A percentile compares a stretch with the other conserved stretches of the same genome.
phyloP scores from a whole-genome alignment of 2,797 vertebrate species.

The Diplodus sargus region DNA sequence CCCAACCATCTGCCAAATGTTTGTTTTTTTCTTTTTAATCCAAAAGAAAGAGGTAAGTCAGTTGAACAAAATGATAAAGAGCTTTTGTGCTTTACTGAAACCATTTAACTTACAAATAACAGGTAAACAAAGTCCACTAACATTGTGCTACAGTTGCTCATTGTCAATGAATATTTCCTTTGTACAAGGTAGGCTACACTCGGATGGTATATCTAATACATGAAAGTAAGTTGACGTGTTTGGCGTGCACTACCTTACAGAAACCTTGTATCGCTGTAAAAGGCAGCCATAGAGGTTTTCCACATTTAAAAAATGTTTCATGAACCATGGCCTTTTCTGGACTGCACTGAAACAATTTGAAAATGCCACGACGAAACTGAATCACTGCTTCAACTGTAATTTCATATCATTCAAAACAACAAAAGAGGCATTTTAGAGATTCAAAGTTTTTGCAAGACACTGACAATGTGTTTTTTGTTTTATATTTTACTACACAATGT shows the following conservation, averaged over 20 bases:
- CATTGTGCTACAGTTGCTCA: conserved; percentile 15
- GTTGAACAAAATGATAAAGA: conserved; percentile 25
- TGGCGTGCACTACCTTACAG: conserved; percentile 2
- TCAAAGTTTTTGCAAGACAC: conserved; percentile 24
- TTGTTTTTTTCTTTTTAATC: background rate
- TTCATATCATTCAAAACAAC: conserved; percentile 12
- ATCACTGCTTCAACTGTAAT: conserved; percentile 12
- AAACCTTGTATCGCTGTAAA: conserved; percentile 18
- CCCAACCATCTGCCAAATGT: background rate
- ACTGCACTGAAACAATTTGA: background rate
- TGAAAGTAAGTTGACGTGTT: background rate
- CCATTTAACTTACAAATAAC: conserved; percentile 16
- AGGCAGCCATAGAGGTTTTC: conserved; percentile 29
- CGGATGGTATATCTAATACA: conserved; percentile 7
- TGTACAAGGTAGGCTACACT: conserved; percentile 8
- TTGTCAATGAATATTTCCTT: conserved; percentile 6
- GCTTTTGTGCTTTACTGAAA: conserved; percentile 8
- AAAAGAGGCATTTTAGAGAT: conserved; percentile 15
- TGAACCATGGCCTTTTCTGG: conserved; percentile 23
- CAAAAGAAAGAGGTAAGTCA: conserved; percentile 23
- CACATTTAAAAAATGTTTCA: conserved; percentile 37
- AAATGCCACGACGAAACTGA: conserved; percentile 1
- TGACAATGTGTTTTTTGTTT: background rate
- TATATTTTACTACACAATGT: conserved; percentile 31
- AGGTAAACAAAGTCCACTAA: conserved; percentile 12